Conservation (phyloP, 64 coral and sea anemone species). For the Montipora efflorescens region DNA sequence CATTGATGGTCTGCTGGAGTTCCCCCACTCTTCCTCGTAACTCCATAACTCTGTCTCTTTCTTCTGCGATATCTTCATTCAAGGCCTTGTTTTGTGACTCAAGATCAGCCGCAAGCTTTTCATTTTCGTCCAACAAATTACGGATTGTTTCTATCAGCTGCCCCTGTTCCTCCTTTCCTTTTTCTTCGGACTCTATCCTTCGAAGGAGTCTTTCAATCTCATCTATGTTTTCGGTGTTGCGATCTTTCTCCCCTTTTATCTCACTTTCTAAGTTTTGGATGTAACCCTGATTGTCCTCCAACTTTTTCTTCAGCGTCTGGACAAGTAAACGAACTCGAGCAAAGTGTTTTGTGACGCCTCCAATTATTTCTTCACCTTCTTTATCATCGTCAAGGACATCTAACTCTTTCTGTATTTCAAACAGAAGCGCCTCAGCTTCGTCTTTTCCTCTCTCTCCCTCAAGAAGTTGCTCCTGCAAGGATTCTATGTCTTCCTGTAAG, state of each 20-base stretch:
- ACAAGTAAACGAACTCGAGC: neutral
- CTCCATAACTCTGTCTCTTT: constrained; percentile 62
- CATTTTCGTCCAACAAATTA: constrained; percentile 75
- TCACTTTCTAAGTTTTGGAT: constrained; percentile 61
- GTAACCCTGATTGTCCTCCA: constrained; percentile 18
- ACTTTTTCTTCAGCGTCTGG: constrained; percentile 43
- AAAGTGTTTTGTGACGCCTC: neutral
- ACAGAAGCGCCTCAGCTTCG: constrained; percentile 16
- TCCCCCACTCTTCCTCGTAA: constrained; percentile 59
- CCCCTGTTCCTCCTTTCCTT: constrained; percentile 71
- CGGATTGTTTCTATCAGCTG: constrained; percentile 67
- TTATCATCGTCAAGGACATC: neutral
- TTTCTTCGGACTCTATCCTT: constrained; percentile 54
- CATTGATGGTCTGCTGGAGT: constrained; percentile 61
- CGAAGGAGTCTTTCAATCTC: constrained; percentile 63
- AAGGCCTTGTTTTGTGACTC: constrained; percentile 77
- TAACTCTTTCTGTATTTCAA: constrained; percentile 21
- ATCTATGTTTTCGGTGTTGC: constrained; percentile 51
- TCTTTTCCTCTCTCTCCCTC: constrained; percentile 23
- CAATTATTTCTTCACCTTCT: neutral
- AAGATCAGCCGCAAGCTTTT: constrained; percentile 73
- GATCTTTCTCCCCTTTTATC: constrained; percentile 44
- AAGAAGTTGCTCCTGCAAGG: neutral
- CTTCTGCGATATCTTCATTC: constrained; percentile 67
- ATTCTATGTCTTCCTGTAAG: neutral